Conservation (phyloP, 2,113 vertebrate genomes). For the Rhinopithecus roxellana region DNA sequence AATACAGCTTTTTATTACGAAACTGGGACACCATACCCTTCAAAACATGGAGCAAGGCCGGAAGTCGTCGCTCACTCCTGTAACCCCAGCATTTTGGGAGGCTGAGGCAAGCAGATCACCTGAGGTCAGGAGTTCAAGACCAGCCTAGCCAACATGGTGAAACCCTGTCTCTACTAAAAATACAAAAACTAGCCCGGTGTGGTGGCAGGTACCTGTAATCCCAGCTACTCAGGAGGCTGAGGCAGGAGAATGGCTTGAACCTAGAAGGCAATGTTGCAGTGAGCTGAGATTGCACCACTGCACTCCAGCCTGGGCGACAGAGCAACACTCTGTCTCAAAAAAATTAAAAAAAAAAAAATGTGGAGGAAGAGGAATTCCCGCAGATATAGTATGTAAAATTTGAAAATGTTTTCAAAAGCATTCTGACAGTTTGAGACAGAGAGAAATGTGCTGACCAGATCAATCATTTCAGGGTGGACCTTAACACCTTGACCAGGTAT, state of each 20-base stretch:
- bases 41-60: neutral
- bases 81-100: neutral
- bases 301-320: neutral
- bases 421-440: neutral
- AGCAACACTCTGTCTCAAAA: neutral
- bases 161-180: neutral
- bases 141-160: neutral
- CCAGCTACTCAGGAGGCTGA: neutral
- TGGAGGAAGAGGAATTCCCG: neutral
- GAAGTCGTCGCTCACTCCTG: neutral
- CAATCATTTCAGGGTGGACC: neutral
- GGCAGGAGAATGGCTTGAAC: neutral
- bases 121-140: neutral
- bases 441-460: neutral
- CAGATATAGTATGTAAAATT: neutral
- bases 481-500: neutral
- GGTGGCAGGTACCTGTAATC: neutral
- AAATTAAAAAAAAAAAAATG: neutral
- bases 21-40: neutral
- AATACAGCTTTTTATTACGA: constrained; percentile 20
- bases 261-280: neutral
- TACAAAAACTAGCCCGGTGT: neutral
- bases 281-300: neutral
- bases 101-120: neutral
- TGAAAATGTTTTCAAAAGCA: constrained; percentile 45